These are phyloP conservation scores for Cyanoderma ruficeps DNA, from an alignment of 2,113 vertebrate genomes.

Conservation along the genomic window DNA sequence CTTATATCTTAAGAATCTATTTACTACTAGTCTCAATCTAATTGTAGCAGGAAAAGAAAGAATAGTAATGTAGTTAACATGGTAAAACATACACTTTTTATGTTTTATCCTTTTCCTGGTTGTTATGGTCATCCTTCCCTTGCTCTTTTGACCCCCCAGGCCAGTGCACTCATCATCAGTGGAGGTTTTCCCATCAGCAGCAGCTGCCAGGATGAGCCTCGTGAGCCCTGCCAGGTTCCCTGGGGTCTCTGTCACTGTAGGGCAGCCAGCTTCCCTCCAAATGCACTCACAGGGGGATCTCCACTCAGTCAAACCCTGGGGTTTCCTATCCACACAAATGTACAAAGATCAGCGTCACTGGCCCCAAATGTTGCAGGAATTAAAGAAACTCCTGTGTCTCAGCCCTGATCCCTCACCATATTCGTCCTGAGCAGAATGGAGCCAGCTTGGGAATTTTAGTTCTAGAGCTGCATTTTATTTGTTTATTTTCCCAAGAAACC, in stretches of 20 bases:
- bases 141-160: neutral
- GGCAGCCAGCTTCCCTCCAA: neutral
- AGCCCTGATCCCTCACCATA: neutral
- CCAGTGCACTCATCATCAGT: neutral
- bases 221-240: rapidly evolving
- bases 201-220: neutral
- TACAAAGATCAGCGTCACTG: neutral
- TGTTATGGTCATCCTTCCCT: neutral
- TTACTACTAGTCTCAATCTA: neutral
- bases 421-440: neutral
- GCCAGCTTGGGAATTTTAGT: neutral
- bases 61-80: neutral
- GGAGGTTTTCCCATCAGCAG: neutral
- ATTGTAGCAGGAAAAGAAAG: neutral
- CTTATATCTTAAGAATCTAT: neutral
- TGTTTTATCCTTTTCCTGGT: neutral
- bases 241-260: neutral
- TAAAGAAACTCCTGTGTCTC: neutral
- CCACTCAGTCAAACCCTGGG: neutral
- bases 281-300: neutral
- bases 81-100: neutral
- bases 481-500: neutral
- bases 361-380: rapidly evolving
- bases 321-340: neutral
- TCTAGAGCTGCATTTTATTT: neutral